A percentile compares a stretch with the other conserved stretches of the same genome.
phyloP scores from a whole-genome alignment of 1,140 invertebrate genomes.

The Hyles euphorbiae region DNA sequence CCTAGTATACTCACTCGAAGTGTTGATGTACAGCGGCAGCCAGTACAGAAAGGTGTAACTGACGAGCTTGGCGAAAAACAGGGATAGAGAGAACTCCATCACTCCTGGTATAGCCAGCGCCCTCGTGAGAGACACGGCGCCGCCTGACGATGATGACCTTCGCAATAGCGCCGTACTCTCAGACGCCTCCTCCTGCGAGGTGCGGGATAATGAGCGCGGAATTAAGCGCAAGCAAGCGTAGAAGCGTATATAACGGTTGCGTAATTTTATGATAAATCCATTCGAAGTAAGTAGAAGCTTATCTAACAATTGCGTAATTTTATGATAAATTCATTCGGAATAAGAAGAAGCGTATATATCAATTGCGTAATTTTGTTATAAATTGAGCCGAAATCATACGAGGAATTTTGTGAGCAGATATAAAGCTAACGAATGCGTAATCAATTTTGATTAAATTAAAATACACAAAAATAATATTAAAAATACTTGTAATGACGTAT shows the following conservation, averaged over 20 bases:
- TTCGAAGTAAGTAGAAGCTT: background rate
- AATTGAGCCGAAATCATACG: no score
- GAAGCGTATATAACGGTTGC: background rate
- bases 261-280: background rate
- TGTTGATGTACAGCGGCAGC: slow-evolving; percentile 93
- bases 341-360: background rate
- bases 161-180: slow-evolving; percentile 54
- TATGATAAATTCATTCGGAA: background rate
- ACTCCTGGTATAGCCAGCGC: slow-evolving; percentile 94
- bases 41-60: slow-evolving; percentile 98
- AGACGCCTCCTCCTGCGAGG: slow-evolving; percentile 32
- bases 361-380: no score
- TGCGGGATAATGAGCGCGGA: slow-evolving; percentile 4
- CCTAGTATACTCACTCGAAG: slow-evolving; percentile 82
- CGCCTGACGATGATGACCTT: slow-evolving; percentile 2
- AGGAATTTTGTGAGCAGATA: no score
- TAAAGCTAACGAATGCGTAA: no score
- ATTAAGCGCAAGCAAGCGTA: no score
- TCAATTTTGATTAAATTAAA: no score
- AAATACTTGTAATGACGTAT: no score
- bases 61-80: slow-evolving; percentile 98
- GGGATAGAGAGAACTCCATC: slow-evolving; percentile 92
- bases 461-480: no score
- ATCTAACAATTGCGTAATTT: background rate
- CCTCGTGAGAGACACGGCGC: slow-evolving; percentile 86